Conservation (phyloP, 2,797 vertebrate genomes). For the Neoniphon sammara region DNA sequence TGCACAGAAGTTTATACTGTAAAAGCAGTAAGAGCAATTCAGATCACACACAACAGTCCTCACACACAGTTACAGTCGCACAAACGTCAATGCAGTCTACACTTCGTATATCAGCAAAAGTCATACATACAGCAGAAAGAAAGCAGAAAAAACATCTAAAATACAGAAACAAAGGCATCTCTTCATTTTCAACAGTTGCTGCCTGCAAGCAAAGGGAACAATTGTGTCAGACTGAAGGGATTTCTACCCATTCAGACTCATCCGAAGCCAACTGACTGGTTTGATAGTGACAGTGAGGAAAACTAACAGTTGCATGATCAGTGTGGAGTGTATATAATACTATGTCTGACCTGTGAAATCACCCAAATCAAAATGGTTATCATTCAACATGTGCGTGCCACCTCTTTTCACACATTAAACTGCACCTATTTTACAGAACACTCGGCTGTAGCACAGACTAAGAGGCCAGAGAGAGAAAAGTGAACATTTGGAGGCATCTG, state of each 20-base stretch:
- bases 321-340: conserved; percentile 52
- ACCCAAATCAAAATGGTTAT: conserved; percentile 2
- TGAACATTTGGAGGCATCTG: not conserved
- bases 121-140: conserved; percentile 34
- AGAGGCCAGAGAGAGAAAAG: conserved; percentile 5
- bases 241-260: conserved; percentile 29
- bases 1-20: conserved; percentile 76
- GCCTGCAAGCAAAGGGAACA: conserved; percentile 20
- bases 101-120: conserved; percentile 42
- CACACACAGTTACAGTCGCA: conserved; percentile 57
- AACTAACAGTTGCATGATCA: not conserved
- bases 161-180: conserved; percentile 71
- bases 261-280: conserved; percentile 15
- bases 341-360: conserved; percentile 7
- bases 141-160: conserved; percentile 64
- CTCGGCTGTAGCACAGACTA: not conserved
- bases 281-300: not conserved
- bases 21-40: conserved; percentile 69
- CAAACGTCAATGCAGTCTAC: conserved; percentile 51
- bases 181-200: conserved; percentile 33
- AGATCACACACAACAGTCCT: conserved; percentile 34
- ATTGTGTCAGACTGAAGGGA: not conserved
- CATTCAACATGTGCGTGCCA: not conserved
- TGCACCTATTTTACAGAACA: not conserved
- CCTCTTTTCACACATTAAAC: not conserved